A percentile compares a stretch with the other conserved stretches of the same genome.
Evolutionary conservation across 2,797 vertebrate genomes (phyloP).

Genomic region (Merluccius polli): DNA sequence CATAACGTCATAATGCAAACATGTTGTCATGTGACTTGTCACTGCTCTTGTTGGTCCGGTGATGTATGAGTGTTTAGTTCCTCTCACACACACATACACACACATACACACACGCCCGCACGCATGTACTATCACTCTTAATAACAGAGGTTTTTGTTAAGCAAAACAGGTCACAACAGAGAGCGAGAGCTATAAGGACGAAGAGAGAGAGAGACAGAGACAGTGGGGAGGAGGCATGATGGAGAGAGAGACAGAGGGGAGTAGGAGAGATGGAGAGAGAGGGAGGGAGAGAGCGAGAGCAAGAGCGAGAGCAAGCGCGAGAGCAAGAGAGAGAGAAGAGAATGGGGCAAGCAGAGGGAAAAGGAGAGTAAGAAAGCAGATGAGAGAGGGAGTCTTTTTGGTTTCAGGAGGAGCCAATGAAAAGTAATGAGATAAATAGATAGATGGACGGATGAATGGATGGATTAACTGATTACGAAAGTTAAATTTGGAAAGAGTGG

Average conservation of each 20-base stretch:
- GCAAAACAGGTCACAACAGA: background rate
- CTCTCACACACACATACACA: too few relatives aligned
- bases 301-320: background rate
- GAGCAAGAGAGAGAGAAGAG: background rate
- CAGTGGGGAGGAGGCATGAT: background rate
- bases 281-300: background rate
- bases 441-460: background rate
- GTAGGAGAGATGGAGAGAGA: background rate
- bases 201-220: background rate
- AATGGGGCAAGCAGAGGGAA: background rate
- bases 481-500: background rate
- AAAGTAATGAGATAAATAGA: background rate
- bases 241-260: background rate
- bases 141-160: too few relatives aligned
- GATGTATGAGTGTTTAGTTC: background rate
- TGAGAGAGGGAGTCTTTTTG: background rate
- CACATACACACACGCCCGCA: background rate
- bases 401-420: background rate
- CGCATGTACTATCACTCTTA: background rate
- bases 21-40: background rate
- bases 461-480: background rate
- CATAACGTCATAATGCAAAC: background rate
- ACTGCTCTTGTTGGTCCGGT: background rate
- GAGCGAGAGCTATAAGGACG: background rate
- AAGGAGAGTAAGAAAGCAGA: background rate